Evolutionary conservation across 1,140 invertebrate species (phyloP).

Genomic region (Palaemon carinicauda): DNA sequence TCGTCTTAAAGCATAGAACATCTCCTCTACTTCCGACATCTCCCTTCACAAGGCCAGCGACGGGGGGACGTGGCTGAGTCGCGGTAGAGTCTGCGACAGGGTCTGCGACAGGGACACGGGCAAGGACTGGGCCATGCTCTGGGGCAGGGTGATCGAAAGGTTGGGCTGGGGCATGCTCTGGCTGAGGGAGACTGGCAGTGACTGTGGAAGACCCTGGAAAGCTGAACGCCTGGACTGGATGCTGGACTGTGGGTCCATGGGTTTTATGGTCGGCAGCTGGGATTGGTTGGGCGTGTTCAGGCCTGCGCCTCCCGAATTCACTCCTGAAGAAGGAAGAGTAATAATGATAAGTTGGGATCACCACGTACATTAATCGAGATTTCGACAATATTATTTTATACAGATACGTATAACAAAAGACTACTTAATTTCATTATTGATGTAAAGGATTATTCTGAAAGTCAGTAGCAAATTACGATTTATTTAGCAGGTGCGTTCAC

Average conservation of each 20-base stretch:
- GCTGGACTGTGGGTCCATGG: slow-evolving; percentile 35
- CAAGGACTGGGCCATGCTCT: neutral
- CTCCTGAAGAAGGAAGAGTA: neutral
- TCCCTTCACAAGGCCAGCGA: slow-evolving; percentile 41
- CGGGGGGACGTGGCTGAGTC: slow-evolving; percentile 33
- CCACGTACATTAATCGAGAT: no score
- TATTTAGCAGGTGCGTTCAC: no score
- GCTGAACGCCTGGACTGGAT: slow-evolving; percentile 45
- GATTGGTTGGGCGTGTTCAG: neutral
- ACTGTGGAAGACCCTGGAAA: slow-evolving; percentile 43
- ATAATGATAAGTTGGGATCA: no score
- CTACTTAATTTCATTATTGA: no score
- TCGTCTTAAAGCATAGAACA: no score
- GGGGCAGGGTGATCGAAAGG: neutral
- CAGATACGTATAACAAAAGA: no score
- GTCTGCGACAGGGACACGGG: neutral
- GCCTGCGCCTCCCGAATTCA: neutral
- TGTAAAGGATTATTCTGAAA: neutral
- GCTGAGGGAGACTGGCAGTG: slow-evolving; percentile 23
- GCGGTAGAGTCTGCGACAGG: slow-evolving; percentile 12
- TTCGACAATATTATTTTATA: no score
- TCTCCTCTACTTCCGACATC: neutral
- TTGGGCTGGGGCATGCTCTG: slow-evolving; percentile 16
- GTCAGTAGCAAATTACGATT: no score
- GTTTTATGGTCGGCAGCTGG: slow-evolving; percentile 39